Evolutionary conservation across 2,888 invertebrate genomes (phyloP).

Genomic region (Taphrorychus bicolor): DNA sequence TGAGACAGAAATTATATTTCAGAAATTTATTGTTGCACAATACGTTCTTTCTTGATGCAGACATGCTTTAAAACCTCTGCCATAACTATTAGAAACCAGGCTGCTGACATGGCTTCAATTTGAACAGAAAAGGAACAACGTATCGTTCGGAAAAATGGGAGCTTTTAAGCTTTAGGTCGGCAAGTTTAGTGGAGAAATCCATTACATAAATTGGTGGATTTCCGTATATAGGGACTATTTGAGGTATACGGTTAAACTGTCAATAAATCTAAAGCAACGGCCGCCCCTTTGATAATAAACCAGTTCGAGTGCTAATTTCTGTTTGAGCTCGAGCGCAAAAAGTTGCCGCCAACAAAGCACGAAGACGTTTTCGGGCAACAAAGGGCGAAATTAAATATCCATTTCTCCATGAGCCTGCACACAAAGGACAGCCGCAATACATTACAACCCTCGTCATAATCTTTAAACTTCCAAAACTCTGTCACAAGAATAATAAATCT

Average conservation of each 20-base stretch:
- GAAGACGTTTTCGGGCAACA: background rate
- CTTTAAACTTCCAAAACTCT: constrained; percentile 12
- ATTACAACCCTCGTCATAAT: constrained; percentile 12
- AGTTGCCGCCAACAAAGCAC: background rate
- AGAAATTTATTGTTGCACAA: background rate
- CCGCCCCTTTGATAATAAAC: constrained; percentile 6
- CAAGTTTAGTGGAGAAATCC: constrained; percentile 21
- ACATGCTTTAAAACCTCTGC: background rate
- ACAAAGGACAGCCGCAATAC: background rate
- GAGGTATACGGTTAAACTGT: constrained; percentile 15
- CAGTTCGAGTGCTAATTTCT: background rate
- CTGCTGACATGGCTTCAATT: constrained; percentile 10
- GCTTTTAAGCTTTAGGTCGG: constrained; percentile 25
- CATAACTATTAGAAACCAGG: background rate
- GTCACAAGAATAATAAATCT: constrained; percentile 10
- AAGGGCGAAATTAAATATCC: constrained; percentile 8
- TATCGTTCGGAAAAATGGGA: constrained; percentile 16
- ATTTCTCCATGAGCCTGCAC: constrained; percentile 2
- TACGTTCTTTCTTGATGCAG: background rate
- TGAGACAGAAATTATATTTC: too few relatives aligned
- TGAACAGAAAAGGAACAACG: constrained; percentile 8
- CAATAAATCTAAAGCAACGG: constrained; percentile 1
- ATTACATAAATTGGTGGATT: constrained; percentile 31
- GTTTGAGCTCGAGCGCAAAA: background rate
- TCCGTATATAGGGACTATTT: constrained; percentile 20